Evolutionary conservation across 2,113 vertebrate genomes (phyloP).

Genomic region (Kryptolebias marmoratus): DNA sequence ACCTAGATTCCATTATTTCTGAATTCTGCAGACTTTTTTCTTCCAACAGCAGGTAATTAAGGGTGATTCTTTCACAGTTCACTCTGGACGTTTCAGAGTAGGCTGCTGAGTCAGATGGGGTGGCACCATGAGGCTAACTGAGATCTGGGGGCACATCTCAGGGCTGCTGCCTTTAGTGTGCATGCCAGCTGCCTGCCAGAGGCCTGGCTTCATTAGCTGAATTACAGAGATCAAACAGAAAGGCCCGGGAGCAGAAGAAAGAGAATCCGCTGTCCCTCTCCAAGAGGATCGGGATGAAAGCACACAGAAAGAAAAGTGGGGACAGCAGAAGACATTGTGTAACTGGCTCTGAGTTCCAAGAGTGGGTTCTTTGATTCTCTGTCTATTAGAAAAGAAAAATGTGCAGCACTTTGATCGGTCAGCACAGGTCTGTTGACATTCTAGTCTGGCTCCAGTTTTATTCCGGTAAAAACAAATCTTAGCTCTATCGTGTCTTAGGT

Average conservation of each 20-base stretch:
- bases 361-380: conserved; percentile 71
- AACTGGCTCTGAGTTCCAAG: conserved; percentile 67
- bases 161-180: conserved; percentile 69
- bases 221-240: conserved; percentile 81
- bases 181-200: conserved; percentile 78
- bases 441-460: conserved; percentile 38
- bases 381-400: conserved; percentile 72
- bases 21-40: conserved; percentile 56
- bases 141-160: conserved; percentile 67
- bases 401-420: conserved; percentile 60
- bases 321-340: conserved; percentile 70
- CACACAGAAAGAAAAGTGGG: conserved; percentile 59
- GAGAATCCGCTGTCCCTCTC: conserved; percentile 70
- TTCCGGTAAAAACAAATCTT: conserved; percentile 24
- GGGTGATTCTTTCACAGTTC: conserved; percentile 52
- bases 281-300: conserved; percentile 76
- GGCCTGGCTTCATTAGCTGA: conserved; percentile 79
- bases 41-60: conserved; percentile 59
- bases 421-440: conserved; percentile 59
- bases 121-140: conserved; percentile 60
- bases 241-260: conserved; percentile 74
- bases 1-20: conserved; percentile 63
- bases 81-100: conserved; percentile 43
- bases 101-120: conserved; percentile 75
- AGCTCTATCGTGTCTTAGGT: not conserved